phyloP scores from a whole-genome alignment of 2,797 vertebrate genomes.

The Anniella stebbinsi region DNA sequence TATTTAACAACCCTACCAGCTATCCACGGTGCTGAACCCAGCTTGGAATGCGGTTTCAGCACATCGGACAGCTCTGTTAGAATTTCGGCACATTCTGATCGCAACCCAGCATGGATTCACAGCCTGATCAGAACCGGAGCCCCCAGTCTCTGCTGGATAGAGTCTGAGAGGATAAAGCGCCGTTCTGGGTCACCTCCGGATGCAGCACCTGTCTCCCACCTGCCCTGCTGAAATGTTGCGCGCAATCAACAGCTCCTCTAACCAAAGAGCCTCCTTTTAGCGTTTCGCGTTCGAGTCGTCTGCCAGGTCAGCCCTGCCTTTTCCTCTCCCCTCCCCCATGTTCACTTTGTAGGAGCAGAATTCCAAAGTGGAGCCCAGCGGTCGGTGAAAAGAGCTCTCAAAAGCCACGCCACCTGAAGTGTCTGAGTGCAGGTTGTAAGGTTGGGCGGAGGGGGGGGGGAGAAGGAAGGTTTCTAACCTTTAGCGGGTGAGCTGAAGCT shows the following conservation, averaged over 20 bases:
- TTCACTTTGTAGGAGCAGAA: slow-evolving; percentile 4
- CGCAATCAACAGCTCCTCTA: background rate
- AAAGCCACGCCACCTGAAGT: slow-evolving; percentile 53
- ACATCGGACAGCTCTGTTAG: too few species aligned
- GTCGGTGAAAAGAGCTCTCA: slow-evolving; percentile 45
- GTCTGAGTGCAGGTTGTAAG: slow-evolving; percentile 31
- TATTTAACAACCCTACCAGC: too few species aligned
- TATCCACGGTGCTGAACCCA: too few species aligned
- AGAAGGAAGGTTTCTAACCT: slow-evolving; percentile 53
- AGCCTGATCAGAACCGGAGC: too few species aligned
- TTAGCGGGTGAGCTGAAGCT: slow-evolving; percentile 59
- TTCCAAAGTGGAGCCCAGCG: background rate
- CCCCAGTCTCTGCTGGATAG: background rate
- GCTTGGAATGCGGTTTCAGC: too few species aligned
- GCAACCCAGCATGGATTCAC: too few species aligned
- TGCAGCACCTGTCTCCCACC: too few species aligned
- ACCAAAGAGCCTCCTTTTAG: background rate
- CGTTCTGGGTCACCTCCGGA: background rate
- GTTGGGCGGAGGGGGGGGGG: too few species aligned
- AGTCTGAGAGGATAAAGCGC: background rate
- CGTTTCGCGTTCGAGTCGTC: background rate
- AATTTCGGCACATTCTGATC: too few species aligned
- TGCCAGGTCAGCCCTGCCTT: background rate
- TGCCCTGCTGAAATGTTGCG: background rate
- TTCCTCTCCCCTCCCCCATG: background rate